Percentiles rank a stretch among this genome's conserved stretches.
Evolutionary conservation across 2,113 vertebrate species (phyloP).

Genomic region (Takifugu flavidus): DNA sequence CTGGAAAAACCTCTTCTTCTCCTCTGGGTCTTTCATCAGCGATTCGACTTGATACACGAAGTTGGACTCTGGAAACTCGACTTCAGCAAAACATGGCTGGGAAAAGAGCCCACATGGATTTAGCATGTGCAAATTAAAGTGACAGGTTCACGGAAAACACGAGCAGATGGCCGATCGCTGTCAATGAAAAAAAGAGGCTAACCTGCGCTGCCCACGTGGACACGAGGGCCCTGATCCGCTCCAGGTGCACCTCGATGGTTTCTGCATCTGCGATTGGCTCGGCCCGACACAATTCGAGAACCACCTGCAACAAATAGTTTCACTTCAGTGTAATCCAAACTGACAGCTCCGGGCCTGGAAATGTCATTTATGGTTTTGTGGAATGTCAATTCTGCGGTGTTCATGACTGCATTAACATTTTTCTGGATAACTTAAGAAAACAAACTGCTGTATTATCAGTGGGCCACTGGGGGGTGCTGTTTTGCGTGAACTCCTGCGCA

Average conservation of each 20-base stretch:
- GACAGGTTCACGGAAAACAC: neutral
- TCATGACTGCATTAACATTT: no score
- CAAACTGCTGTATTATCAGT: no score
- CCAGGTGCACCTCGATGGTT: slow-evolving; percentile 57
- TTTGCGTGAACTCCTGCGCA: no score
- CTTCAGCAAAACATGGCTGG: slow-evolving; percentile 64
- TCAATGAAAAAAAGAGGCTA: neutral
- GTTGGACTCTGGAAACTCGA: slow-evolving; percentile 63
- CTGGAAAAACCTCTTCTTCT: slow-evolving; percentile 68
- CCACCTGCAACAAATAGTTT: slow-evolving; percentile 48
- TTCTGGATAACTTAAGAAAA: no score
- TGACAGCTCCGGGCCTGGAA: neutral
- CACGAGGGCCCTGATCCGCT: slow-evolving; percentile 53
- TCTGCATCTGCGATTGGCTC: slow-evolving; percentile 40
- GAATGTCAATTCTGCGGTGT: no score
- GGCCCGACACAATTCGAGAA: slow-evolving; percentile 62
- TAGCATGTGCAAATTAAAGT: neutral
- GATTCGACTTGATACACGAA: slow-evolving; percentile 66
- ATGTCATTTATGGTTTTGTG: neutral
- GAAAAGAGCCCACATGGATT: neutral
- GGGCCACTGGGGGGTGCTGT: no score
- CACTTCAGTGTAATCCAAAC: neutral
- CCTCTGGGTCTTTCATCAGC: slow-evolving; percentile 60
- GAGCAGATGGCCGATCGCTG: neutral
- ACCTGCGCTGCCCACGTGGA: slow-evolving; percentile 66